These are phyloP conservation scores for Echinops telfairi DNA, from an alignment of 2,113 vertebrate species.

Conservation along the genomic window DNA sequence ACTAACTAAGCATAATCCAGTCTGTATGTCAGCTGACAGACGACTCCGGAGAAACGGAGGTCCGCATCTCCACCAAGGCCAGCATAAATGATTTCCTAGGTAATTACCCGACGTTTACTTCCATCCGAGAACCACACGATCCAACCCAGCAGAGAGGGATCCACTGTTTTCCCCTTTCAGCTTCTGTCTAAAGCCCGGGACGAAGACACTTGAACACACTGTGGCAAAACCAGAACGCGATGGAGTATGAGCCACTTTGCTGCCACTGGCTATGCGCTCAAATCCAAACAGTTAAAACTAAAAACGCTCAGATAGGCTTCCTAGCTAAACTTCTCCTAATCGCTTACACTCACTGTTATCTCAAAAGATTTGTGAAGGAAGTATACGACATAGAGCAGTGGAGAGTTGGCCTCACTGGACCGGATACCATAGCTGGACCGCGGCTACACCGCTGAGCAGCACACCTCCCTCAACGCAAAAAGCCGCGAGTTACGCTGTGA, in stretches of 20 bases:
- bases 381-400: background rate
- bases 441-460: background rate
- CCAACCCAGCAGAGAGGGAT: background rate
- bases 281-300: background rate
- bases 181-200: background rate
- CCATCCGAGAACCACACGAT: background rate
- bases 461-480: conserved; percentile 27
- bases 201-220: background rate
- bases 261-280: background rate
- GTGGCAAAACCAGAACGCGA: background rate
- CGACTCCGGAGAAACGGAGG: background rate
- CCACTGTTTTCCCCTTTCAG: background rate
- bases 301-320: conserved; percentile 4
- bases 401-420: background rate
- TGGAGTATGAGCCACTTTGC: background rate
- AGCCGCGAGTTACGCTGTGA: background rate
- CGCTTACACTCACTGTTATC: background rate
- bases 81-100: background rate
- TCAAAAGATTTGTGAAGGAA: background rate
- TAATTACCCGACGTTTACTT: conserved; percentile 18
- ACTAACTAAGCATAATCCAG: conserved; percentile 15
- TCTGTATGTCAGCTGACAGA: background rate
- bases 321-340: background rate
- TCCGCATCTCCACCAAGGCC: background rate
- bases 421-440: background rate